Evolutionary conservation across 2,113 vertebrate species (phyloP).

Genomic region (Copsychus sechellarum): DNA sequence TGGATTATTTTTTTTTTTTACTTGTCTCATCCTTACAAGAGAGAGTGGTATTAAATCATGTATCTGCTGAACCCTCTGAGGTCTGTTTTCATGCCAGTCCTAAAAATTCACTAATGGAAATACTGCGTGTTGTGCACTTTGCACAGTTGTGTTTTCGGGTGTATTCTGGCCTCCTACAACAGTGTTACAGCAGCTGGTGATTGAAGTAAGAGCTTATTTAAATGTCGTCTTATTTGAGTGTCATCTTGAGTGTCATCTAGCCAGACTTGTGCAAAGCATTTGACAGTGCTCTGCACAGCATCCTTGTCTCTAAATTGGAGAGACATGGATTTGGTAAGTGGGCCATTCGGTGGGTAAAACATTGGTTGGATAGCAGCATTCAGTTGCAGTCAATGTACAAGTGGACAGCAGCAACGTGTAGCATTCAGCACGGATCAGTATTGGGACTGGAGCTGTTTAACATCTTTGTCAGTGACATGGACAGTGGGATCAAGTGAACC

Average conservation of each 20-base stretch:
- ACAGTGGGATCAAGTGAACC: fast-evolving
- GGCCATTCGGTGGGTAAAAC: background rate
- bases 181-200: background rate
- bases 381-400: background rate
- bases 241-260: background rate
- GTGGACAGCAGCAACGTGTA: background rate
- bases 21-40: background rate
- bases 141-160: background rate
- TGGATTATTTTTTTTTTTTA: background rate
- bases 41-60: background rate
- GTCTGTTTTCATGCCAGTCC: background rate
- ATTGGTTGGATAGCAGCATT: background rate
- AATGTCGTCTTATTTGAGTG: background rate
- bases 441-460: background rate
- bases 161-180: background rate
- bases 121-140: background rate
- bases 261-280: background rate
- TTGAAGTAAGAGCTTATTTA: background rate
- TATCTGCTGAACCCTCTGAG: background rate
- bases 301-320: too few relatives aligned
- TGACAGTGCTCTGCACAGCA: too few relatives aligned
- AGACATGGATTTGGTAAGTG: background rate
- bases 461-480: background rate
- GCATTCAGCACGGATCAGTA: background rate
- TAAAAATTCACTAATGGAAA: background rate